A percentile compares a stretch with the other conserved stretches of the same genome.
Evolutionary conservation across 1,140 invertebrate genomes (phyloP).

Genomic region (Eriocheir sinensis): DNA sequence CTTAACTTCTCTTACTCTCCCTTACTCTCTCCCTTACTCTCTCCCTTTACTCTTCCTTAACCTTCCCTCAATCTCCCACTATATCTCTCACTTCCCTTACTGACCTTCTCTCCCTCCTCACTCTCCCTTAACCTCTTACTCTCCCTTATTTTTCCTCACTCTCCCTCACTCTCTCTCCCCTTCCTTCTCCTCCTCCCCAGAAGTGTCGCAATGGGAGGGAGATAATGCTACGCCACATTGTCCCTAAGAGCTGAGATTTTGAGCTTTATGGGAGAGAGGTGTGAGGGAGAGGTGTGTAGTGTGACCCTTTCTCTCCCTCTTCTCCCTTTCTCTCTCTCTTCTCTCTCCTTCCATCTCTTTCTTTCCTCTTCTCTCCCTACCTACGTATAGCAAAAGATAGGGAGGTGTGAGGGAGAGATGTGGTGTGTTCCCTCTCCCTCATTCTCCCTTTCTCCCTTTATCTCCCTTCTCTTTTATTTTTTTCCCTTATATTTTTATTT

Average conservation of each 20-base stretch:
- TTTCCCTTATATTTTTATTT: background rate
- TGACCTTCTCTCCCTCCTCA: background rate
- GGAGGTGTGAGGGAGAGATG: too few species aligned
- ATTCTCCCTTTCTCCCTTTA: background rate
- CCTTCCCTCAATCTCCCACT: background rate
- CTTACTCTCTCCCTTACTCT: background rate
- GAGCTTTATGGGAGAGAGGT: too few species aligned
- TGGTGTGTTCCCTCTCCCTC: background rate
- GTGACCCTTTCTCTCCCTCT: background rate
- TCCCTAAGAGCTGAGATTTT: background rate
- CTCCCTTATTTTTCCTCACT: background rate
- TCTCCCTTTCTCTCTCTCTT: background rate
- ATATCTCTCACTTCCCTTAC: background rate
- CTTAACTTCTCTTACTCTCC: background rate
- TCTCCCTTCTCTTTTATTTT: too few species aligned
- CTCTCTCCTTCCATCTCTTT: background rate
- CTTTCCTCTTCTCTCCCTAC: background rate
- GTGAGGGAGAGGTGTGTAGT: too few species aligned
- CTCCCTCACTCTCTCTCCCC: background rate
- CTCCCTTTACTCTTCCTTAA: background rate
- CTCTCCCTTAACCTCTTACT: background rate
- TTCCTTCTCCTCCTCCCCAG: background rate
- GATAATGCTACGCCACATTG: background rate
- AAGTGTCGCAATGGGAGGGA: too few species aligned
- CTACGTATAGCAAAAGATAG: too few species aligned